Conservation (phyloP, 2,113 vertebrate genomes). For the Paralichthys olivaceus region DNA sequence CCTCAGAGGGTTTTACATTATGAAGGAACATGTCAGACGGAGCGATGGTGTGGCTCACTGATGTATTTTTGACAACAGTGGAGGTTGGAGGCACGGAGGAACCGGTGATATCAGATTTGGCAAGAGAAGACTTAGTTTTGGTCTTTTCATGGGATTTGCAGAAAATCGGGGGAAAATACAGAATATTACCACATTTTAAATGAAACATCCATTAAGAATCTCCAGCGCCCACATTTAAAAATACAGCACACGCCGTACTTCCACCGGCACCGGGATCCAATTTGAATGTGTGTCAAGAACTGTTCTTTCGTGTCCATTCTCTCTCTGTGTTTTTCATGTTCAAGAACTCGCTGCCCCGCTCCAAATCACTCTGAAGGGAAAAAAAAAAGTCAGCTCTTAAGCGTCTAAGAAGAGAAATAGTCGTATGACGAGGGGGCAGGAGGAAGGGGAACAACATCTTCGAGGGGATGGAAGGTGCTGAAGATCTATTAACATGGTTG, state of each 20-base stretch:
- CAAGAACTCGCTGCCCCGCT: conserved; percentile 10
- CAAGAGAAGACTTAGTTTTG: background rate
- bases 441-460: conserved; percentile 33
- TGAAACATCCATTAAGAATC: conserved; percentile 11
- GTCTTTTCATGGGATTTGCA: background rate
- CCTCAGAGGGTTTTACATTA: too few species aligned
- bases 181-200: background rate
- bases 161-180: background rate
- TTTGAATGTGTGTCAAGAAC: conserved; percentile 17
- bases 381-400: conserved; percentile 52
- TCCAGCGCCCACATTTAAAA: background rate
- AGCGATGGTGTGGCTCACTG: too few species aligned
- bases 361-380: conserved; percentile 34
- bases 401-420: background rate
- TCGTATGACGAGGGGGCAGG: conserved; percentile 32
- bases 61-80: too few species aligned
- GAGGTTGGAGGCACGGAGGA: too few species aligned
- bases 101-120: background rate
- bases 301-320: conserved; percentile 4
- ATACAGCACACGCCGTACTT: conserved; percentile 6
- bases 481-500: conserved; percentile 59
- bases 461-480: conserved; percentile 46
- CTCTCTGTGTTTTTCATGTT: background rate
- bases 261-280: background rate
- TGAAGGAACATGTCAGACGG: too few species aligned